These are phyloP conservation scores for Acleris emargana DNA, from an alignment of 2,888 invertebrate species.

Conservation along the genomic window DNA sequence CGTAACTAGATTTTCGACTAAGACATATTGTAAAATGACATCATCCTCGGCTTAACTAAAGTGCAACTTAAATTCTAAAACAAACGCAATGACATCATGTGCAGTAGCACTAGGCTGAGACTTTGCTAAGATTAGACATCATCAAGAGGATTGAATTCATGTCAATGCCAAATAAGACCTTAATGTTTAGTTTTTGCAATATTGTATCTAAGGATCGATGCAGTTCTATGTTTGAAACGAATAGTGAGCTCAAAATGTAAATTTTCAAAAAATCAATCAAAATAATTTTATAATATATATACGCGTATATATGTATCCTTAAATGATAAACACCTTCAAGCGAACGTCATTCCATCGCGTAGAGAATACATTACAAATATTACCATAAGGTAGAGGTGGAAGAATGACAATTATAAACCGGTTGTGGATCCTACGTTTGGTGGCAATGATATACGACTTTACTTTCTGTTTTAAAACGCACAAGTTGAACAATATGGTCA, in stretches of 20 bases:
- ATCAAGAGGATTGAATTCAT: too few relatives aligned
- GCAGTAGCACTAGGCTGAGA: neutral
- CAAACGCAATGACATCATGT: slow-evolving; percentile 13
- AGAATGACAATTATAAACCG: slow-evolving; percentile 14
- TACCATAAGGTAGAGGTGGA: slow-evolving; percentile 9
- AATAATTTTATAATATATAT: too few relatives aligned
- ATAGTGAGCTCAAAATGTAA: neutral
- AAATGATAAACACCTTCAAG: slow-evolving; percentile 19
- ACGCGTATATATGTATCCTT: neutral
- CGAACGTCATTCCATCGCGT: slow-evolving; percentile 7
- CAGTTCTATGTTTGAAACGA: too few relatives aligned
- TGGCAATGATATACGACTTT: slow-evolving; percentile 17
- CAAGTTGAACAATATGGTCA: too few relatives aligned
- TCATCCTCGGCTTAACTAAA: neutral
- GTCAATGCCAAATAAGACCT: too few relatives aligned
- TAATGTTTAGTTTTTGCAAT: too few relatives aligned
- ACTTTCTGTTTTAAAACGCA: slow-evolving; percentile 19
- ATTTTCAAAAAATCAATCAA: too few relatives aligned
- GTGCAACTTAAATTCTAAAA: neutral
- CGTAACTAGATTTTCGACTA: neutral
- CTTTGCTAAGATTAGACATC: neutral
- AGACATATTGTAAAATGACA: neutral
- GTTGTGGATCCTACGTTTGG: slow-evolving; percentile 19
- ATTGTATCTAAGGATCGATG: too few relatives aligned
- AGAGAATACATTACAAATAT: slow-evolving; percentile 23